These are phyloP conservation scores for Sinocyclocheilus rhinocerous DNA, from an alignment of 2,113 vertebrate species.

Conservation along the genomic window DNA sequence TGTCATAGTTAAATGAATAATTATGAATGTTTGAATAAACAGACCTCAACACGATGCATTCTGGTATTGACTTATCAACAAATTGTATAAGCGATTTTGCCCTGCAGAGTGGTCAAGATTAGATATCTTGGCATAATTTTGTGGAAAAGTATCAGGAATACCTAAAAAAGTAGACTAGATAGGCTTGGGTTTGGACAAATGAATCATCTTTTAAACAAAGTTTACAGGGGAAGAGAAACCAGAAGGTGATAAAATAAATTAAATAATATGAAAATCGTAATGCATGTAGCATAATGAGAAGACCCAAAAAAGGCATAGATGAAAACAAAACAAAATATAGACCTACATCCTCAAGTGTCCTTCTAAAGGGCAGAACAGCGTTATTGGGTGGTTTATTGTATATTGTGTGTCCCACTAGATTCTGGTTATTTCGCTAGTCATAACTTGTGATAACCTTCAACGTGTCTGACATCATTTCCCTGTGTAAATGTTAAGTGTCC, in stretches of 20 bases:
- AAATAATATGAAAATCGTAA: slow-evolving; percentile 29
- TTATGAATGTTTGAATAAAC: background rate
- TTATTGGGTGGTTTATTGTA: slow-evolving; percentile 42
- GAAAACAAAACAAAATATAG: slow-evolving; percentile 1
- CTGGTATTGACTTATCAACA: background rate
- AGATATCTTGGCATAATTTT: background rate
- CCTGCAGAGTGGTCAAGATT: background rate
- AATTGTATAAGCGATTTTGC: background rate
- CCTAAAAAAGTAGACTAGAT: background rate
- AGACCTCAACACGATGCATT: background rate
- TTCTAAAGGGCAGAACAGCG: slow-evolving; percentile 44
- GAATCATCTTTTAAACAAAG: background rate
- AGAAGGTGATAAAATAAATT: background rate
- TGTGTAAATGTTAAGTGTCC: slow-evolving; percentile 42
- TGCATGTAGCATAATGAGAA: slow-evolving; percentile 11
- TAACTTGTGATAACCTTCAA: slow-evolving; percentile 37
- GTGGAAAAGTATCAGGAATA: background rate
- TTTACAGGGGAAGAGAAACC: background rate
- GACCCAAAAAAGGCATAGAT: background rate
- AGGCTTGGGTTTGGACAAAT: background rate
- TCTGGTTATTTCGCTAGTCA: slow-evolving; percentile 32
- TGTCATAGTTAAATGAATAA: background rate
- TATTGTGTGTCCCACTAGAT: slow-evolving; percentile 18
- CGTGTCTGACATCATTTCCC: slow-evolving; percentile 41
- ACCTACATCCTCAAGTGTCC: slow-evolving; percentile 10